A percentile compares a stretch with the other conserved stretches of the same genome.
Conservation (phyloP, 2,888 invertebrate genomes). For the Catocala nupta region DNA sequence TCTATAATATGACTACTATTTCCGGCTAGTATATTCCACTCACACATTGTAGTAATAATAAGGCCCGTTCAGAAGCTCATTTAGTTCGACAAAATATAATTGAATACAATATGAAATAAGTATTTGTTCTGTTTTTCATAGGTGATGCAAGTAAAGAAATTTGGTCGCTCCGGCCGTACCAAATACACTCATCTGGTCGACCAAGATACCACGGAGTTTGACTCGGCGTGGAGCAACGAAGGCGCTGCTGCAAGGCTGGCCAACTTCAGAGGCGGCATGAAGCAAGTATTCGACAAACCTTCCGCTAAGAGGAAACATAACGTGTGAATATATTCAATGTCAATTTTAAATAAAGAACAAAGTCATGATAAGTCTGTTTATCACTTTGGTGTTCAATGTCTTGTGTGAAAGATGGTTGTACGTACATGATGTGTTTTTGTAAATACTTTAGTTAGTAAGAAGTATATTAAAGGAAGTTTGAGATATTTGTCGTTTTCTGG, state of each 20-base stretch:
- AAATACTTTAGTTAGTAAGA: conserved; percentile 10
- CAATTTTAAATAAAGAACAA: too few relatives aligned
- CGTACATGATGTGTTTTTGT: conserved; percentile 3
- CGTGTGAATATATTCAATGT: conserved; percentile 31
- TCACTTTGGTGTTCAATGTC: too few relatives aligned
- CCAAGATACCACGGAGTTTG: conserved; percentile 99
- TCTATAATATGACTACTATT: too few relatives aligned
- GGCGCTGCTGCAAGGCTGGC: conserved; percentile 83
- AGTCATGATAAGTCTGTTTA: too few relatives aligned
- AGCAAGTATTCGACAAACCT: conserved; percentile 96
- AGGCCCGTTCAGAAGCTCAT: too few relatives aligned
- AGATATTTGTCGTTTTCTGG: neutral
- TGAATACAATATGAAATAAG: too few relatives aligned
- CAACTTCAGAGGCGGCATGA: conserved; percentile 96
- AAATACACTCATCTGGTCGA: conserved; percentile 99
- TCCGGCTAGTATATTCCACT: too few relatives aligned
- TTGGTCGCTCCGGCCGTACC: conserved; percentile 98
- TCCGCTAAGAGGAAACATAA: conserved; percentile 83
- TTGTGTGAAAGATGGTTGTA: too few relatives aligned
- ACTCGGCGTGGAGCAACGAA: conserved; percentile 98
- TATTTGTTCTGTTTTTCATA: conserved; percentile 39
- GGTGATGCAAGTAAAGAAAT: conserved; percentile 99
- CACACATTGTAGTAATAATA: too few relatives aligned
- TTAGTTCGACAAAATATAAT: too few relatives aligned
- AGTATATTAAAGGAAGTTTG: conserved; percentile 8